Evolutionary conservation across 2,888 invertebrate genomes (phyloP).

Genomic region (Leptura quadrifasciata): DNA sequence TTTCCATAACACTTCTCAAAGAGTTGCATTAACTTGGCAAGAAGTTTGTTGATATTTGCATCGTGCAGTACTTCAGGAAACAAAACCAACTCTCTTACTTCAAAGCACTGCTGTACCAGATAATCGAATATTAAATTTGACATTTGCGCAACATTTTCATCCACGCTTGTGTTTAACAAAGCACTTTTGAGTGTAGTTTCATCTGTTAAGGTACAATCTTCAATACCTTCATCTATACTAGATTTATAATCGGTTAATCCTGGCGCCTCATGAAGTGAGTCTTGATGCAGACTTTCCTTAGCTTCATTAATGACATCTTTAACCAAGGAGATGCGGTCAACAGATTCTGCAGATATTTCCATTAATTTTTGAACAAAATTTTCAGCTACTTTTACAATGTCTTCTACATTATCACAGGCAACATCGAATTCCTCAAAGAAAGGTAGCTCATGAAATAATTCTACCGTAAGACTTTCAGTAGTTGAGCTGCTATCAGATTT

Average conservation of each 20-base stretch:
- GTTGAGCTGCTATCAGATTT: slow-evolving; percentile 45
- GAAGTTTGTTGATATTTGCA: slow-evolving; percentile 63
- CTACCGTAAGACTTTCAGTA: slow-evolving; percentile 3
- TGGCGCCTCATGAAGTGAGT: background rate
- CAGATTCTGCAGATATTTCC: slow-evolving; percentile 34
- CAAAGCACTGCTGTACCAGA: slow-evolving; percentile 67
- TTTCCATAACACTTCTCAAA: slow-evolving; percentile 63
- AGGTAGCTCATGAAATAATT: slow-evolving; percentile 2
- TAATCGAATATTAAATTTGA: slow-evolving; percentile 64
- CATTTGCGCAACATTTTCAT: slow-evolving; percentile 56
- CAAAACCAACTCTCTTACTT: slow-evolving; percentile 66
- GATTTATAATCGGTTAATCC: background rate
- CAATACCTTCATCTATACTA: slow-evolving; percentile 62
- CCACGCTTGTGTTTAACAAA: slow-evolving; percentile 28
- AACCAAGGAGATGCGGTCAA: slow-evolving; percentile 13
- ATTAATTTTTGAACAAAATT: slow-evolving; percentile 39
- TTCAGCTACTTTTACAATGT: slow-evolving; percentile 37
- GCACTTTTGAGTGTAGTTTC: slow-evolving; percentile 26
- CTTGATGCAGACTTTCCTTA: slow-evolving; percentile 34
- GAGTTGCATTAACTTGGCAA: slow-evolving; percentile 58
- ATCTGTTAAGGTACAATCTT: slow-evolving; percentile 56
- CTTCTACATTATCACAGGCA: slow-evolving; percentile 28
- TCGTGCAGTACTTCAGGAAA: slow-evolving; percentile 69
- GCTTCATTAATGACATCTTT: slow-evolving; percentile 35
- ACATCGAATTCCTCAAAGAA: background rate